These are phyloP conservation scores for Plagodis dolabraria DNA, from an alignment of 2,888 invertebrate species.

Conservation along the genomic window DNA sequence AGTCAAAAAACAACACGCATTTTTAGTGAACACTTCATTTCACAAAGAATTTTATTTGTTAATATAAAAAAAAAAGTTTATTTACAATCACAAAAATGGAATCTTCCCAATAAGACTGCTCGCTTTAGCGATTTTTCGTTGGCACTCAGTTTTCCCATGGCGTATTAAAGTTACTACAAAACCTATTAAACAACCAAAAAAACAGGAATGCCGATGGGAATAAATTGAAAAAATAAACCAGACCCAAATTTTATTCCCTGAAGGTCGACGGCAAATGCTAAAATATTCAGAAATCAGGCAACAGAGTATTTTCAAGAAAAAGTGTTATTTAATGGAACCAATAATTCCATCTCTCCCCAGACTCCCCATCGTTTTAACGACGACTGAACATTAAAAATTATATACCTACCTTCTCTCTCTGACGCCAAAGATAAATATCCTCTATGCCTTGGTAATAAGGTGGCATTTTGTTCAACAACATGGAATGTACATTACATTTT, in stretches of 20 bases:
- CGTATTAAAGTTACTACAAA: no score
- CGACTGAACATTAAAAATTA: constrained; percentile 31
- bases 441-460: neutral
- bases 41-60: no score
- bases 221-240: neutral
- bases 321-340: constrained; percentile 58
- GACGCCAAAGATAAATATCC: neutral
- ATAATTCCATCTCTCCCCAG: constrained; percentile 46
- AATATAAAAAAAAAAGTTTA: no score
- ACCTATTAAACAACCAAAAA: no score
- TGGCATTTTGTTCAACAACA: constrained; percentile 5
- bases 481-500: constrained; percentile 14
- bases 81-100: no score
- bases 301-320: constrained; percentile 39
- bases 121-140: no score
- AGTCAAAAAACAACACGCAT: no score
- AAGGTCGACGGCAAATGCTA: neutral
- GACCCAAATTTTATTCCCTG: neutral
- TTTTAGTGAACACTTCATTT: no score
- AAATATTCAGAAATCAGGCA: constrained; percentile 33
- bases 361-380: constrained; percentile 28
- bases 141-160: no score
- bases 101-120: no score
- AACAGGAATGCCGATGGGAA: no score
- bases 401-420: constrained; percentile 1